A percentile compares a stretch with the other conserved stretches of the same genome.
phyloP scores from a whole-genome alignment of 2,113 vertebrate genomes.

The Jaculus jaculus region DNA sequence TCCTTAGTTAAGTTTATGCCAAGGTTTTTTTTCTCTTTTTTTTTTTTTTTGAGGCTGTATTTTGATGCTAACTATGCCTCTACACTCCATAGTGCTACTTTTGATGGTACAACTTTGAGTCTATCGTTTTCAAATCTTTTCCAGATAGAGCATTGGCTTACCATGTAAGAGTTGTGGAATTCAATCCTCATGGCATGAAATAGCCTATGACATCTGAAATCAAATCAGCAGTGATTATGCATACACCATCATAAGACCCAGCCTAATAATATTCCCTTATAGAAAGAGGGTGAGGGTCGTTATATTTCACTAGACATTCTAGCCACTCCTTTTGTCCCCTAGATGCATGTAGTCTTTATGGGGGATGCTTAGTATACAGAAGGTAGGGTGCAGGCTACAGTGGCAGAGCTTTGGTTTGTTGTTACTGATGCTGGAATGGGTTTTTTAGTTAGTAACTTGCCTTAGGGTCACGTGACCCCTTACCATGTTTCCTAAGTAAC shows the following conservation, averaged over 20 bases:
- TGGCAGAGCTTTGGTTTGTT: not conserved
- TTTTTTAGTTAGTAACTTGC: not conserved
- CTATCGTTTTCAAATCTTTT: not conserved
- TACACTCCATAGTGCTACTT: not conserved
- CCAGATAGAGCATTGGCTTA: not conserved
- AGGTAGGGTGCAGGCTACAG: not conserved
- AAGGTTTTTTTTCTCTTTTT: no score
- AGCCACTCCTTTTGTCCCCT: not conserved
- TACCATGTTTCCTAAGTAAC: not conserved
- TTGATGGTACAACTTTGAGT: not conserved
- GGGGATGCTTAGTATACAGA: not conserved
- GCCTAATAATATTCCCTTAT: no score
- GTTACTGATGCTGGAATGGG: not conserved
- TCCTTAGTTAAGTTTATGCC: no score
- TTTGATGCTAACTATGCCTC: not conserved
- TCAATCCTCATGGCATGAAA: not conserved
- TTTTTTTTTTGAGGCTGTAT: no score
- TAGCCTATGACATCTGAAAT: not conserved
- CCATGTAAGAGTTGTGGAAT: not conserved
- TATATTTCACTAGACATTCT: not conserved
- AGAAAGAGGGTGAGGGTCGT: not conserved
- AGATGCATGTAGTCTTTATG: not conserved
- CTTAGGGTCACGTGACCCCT: fast-evolving
- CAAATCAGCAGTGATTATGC: not conserved
- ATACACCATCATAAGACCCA: no score